Conservation (phyloP, 2,888 invertebrate genomes). For the Scotopteryx bipunctaria region DNA sequence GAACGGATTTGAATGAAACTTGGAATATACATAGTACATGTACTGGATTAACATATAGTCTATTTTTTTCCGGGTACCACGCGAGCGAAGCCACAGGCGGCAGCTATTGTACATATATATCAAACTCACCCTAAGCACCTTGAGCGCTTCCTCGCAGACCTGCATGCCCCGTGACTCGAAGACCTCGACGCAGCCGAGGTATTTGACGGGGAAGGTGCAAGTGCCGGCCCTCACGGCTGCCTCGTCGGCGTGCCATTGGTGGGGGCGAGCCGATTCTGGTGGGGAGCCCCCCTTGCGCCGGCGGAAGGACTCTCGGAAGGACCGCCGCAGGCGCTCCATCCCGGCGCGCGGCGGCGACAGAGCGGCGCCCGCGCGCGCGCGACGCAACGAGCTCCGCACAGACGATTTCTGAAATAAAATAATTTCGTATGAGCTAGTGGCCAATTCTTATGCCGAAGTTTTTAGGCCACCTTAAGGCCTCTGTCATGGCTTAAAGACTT, state of each 20-base stretch:
- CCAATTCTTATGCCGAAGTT: too few species aligned
- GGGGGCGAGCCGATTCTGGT: conserved; percentile 97
- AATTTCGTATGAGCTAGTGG: too few species aligned
- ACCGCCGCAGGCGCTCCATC: conserved; percentile 95
- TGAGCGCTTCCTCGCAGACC: conserved; percentile 99
- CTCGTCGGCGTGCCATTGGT: conserved; percentile 99
- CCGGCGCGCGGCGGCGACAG: conserved; percentile 80
- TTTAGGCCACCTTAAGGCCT: too few species aligned
- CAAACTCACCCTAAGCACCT: conserved; percentile 94
- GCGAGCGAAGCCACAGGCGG: too few species aligned
- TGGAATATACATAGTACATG: too few species aligned
- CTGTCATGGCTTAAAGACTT: too few species aligned
- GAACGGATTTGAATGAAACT: too few species aligned
- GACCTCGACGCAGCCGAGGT: conserved; percentile 99
- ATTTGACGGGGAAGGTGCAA: conserved; percentile 99
- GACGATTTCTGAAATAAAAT: conserved; percentile 75
- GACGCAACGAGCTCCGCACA: conserved; percentile 75
- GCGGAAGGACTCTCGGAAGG: conserved; percentile 97
- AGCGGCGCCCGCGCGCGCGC: conserved; percentile 75
- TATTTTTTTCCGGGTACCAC: too few species aligned
- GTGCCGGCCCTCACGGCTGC: conserved; percentile 97
- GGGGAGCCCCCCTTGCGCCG: conserved; percentile 91
- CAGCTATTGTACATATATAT: too few species aligned
- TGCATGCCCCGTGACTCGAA: conserved; percentile 99
- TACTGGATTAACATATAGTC: too few species aligned